Evolutionary conservation across 2,113 vertebrate species (phyloP), one percentile per base, ranked within the genome.

Genomic region (Phocoena phocoena): DNA sequence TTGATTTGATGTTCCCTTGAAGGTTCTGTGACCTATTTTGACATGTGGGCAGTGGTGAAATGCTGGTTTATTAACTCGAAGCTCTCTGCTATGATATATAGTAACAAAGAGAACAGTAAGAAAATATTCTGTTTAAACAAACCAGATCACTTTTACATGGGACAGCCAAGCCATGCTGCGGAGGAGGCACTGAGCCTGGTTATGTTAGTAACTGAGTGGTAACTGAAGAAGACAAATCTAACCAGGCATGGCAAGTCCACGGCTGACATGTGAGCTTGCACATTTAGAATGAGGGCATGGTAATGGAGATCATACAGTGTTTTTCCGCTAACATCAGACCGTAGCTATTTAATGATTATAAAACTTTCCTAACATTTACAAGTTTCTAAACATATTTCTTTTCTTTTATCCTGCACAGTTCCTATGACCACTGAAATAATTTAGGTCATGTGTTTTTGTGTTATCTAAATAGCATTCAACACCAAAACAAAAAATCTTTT

Each of bases 181-280:
- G 96, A 88, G 55, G 97, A 98, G 98, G 97, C 93, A 53, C 92
- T 0, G 81, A 97, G 98, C 96, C 97, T 97, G 97, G 96, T 92
- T 95, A 95, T 98, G 96, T 98, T 98, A 98, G 97, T 96, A 97
- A 31, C 89, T 74, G 92, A 97, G 96, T 96, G 95, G 98, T 98
- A 98, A 98, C 96, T 88, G 81, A 95, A 99, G 93, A 98, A 97
- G 98, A 98, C 98, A 98, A 96, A 94, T 97, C 95, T 98, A 98
- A 98, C 97, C 89, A 97, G 98, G 97, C 98, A 97, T 98, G 98
- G 97, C 84, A 76, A 50, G 23, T 31, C 94, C 15, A 0, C 41
- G 97, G 92, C 95, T 97, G 98, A 88, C 96, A 97, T 5, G 6
- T 83, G 97, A 97, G 84, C 15, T n/a, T 60, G 50, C 12, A 36